Conservation (phyloP, 1,140 invertebrate species). For the Bombus haemorrhoidalis region DNA sequence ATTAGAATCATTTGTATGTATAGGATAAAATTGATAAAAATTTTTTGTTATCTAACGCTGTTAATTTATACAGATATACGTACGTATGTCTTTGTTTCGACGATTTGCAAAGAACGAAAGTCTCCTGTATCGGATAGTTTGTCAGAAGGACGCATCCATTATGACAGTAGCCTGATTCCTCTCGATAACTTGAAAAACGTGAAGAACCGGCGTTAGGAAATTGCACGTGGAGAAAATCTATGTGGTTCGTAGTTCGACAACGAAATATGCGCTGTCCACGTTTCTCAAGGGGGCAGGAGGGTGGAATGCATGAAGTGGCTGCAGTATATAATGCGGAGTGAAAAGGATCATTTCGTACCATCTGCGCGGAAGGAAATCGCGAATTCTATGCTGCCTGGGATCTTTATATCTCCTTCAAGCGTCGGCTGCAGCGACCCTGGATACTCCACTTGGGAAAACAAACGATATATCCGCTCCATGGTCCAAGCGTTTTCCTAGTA, state of each 20-base stretch:
- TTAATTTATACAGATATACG: no score
- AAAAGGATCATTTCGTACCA: slow-evolving; percentile 63
- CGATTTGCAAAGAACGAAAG: no score
- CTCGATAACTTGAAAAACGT: background rate
- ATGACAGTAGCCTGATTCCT: background rate
- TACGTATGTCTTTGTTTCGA: no score
- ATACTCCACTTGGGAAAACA: slow-evolving; percentile 59
- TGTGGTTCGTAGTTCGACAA: slow-evolving; percentile 44
- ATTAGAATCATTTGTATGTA: no score
- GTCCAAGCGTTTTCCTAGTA: slow-evolving; percentile 21
- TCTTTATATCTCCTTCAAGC: slow-evolving; percentile 68
- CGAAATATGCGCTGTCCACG: slow-evolving; percentile 38
- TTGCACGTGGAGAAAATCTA: background rate
- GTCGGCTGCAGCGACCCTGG: slow-evolving; percentile 56
- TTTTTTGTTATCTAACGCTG: no score
- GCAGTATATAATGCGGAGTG: slow-evolving; percentile 58
- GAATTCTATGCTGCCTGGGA: slow-evolving; percentile 59
- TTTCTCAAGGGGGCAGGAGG: background rate
- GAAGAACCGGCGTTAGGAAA: background rate
- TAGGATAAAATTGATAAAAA: no score
- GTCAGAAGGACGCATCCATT: background rate
- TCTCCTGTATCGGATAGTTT: no score
- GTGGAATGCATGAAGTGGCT: slow-evolving; percentile 33
- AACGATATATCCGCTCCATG: slow-evolving; percentile 52
- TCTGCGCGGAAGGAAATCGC: slow-evolving; percentile 60